These are phyloP conservation scores for Heliocidaris erythrogramma DNA, from an alignment of 35 echinoderm and acorn worm genomes.

Conservation along the genomic window DNA sequence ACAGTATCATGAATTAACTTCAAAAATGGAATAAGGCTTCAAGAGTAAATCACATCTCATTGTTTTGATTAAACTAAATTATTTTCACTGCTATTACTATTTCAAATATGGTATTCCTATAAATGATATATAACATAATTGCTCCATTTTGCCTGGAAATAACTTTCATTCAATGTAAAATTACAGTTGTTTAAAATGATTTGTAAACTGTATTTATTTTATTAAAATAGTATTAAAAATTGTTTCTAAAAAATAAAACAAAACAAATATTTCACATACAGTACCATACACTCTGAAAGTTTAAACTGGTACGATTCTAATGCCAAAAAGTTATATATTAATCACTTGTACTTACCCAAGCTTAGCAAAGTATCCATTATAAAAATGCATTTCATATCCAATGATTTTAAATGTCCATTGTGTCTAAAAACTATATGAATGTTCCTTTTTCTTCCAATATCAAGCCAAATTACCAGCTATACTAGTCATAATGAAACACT, in stretches of 20 bases:
- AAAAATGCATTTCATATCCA: background rate
- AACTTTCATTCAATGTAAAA: too few relatives aligned
- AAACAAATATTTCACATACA: background rate
- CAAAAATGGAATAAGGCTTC: too few relatives aligned
- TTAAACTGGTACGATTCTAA: background rate
- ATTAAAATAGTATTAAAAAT: too few relatives aligned
- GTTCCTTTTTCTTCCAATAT: background rate
- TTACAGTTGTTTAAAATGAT: too few relatives aligned
- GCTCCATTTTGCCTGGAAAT: too few relatives aligned
- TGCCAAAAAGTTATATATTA: background rate
- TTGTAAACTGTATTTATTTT: too few relatives aligned
- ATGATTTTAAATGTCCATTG: background rate
- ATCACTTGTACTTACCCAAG: background rate
- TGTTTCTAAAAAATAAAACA: background rate
- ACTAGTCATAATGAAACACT: background rate
- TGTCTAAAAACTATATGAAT: background rate
- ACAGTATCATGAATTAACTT: too few relatives aligned
- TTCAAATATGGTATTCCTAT: too few relatives aligned
- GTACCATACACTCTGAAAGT: background rate
- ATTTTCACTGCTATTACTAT: too few relatives aligned
- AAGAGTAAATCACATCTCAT: too few relatives aligned
- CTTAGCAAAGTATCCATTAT: background rate
- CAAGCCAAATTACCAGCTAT: background rate
- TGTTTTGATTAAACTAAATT: too few relatives aligned
- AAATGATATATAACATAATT: too few relatives aligned